Percentiles rank a stretch among this genome's conserved stretches.
These are phyloP conservation scores for Callorhinus ursinus DNA, from an alignment of 2,113 vertebrate species.

Conservation along the genomic window DNA sequence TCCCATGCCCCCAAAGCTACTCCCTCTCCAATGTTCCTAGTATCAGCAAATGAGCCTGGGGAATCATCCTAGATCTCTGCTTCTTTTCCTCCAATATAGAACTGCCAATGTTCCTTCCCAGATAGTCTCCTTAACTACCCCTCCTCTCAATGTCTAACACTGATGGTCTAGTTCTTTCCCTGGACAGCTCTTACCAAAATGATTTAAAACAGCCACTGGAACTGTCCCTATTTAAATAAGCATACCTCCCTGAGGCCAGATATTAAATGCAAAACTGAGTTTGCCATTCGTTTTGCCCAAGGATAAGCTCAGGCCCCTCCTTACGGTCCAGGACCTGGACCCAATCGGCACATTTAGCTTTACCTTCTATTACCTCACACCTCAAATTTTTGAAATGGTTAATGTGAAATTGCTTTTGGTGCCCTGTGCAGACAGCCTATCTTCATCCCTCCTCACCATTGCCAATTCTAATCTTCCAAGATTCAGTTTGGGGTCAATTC, in stretches of 20 bases:
- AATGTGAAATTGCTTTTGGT: neutral
- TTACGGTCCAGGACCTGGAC: no score
- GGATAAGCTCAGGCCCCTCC: neutral
- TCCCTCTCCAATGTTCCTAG: no score
- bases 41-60: neutral
- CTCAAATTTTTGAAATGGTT: neutral
- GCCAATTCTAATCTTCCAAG: neutral
- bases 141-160: neutral
- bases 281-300: neutral
- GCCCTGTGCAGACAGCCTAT: neutral
- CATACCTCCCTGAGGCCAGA: neutral
- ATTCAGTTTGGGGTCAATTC: slow-evolving; percentile 31
- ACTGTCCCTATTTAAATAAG: neutral
- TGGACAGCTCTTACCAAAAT: neutral
- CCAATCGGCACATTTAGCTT: neutral
- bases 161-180: neutral
- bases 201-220: neutral
- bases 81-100: neutral
- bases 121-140: neutral
- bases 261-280: neutral
- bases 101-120: neutral
- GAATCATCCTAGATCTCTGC: neutral
- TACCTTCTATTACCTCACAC: neutral
- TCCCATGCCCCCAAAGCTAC: neutral
- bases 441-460: neutral